Percentiles rank a stretch among this genome's conserved stretches.
Conservation (phyloP, 2,888 invertebrate genomes). For the Eupithecia inturbata region DNA sequence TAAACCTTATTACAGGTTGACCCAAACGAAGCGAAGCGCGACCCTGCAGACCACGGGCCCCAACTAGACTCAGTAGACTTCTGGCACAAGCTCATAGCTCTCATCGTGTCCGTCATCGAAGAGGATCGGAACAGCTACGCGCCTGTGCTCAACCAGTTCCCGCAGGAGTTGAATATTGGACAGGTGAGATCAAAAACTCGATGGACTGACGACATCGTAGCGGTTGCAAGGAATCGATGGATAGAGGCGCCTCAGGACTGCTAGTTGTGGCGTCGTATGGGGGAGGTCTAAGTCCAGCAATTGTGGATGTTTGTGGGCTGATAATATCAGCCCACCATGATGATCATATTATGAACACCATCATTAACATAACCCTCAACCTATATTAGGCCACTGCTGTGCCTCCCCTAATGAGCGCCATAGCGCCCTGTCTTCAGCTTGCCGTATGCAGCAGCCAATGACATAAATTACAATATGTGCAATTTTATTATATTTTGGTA, state of each 20-base stretch:
- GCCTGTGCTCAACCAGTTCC: conserved; percentile 99
- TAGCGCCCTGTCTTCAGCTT: too few relatives aligned
- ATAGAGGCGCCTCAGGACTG: too few relatives aligned
- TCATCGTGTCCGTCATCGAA: conserved; percentile 99
- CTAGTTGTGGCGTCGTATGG: not conserved
- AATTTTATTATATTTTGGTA: not conserved
- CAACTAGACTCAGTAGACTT: conserved; percentile 96
- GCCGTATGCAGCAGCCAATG: too few relatives aligned
- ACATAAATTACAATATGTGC: too few relatives aligned
- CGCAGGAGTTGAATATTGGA: conserved; percentile 99
- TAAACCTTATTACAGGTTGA: conserved; percentile 85
- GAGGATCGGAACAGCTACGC: conserved; percentile 99
- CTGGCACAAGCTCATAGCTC: conserved; percentile 98
- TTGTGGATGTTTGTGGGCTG: too few relatives aligned
- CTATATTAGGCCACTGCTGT: too few relatives aligned
- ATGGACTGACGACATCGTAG: not conserved
- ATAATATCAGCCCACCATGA: too few relatives aligned
- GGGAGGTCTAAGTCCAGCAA: not conserved
- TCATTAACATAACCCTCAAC: too few relatives aligned
- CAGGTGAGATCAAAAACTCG: conserved; percentile 81
- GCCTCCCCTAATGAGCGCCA: too few relatives aligned
- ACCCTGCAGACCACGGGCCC: conserved; percentile 94
- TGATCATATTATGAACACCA: too few relatives aligned
- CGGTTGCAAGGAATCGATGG: too few relatives aligned
- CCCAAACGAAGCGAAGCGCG: conserved; percentile 94